These are phyloP conservation scores for Notiomystis cincta DNA, from an alignment of 2,113 vertebrate species.

Conservation along the genomic window DNA sequence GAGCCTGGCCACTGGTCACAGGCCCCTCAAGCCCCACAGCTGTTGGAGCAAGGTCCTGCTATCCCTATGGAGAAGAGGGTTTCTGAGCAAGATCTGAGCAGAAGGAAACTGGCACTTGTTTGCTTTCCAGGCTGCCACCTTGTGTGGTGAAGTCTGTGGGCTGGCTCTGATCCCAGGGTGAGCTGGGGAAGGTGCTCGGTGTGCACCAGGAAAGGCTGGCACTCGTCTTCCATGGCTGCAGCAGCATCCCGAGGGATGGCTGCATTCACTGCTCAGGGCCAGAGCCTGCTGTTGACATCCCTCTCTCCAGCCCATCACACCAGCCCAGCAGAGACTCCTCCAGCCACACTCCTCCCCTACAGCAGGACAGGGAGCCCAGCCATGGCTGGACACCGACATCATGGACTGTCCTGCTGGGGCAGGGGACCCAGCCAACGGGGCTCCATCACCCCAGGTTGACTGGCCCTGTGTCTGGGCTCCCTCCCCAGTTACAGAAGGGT, in stretches of 20 bases:
- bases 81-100: fast-evolving
- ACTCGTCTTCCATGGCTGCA: background rate
- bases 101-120: background rate
- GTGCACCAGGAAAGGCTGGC: fast-evolving
- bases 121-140: background rate
- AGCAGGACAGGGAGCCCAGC: background rate
- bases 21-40: background rate
- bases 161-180: background rate
- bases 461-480: background rate
- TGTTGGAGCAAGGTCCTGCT: fast-evolving
- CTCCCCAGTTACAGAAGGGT: background rate
- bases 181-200: background rate
- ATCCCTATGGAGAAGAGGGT: background rate
- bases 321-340: fast-evolving
- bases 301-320: background rate
- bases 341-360: background rate
- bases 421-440: background rate
- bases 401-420: background rate
- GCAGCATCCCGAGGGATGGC: background rate
- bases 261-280: fast-evolving
- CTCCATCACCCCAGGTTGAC: background rate
- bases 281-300: fast-evolving
- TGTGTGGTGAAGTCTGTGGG: fast-evolving
- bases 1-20: fast-evolving
- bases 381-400: background rate